These are phyloP conservation scores for Neoniphon sammara DNA, from an alignment of 2,797 vertebrate species.

Conservation along the genomic window DNA sequence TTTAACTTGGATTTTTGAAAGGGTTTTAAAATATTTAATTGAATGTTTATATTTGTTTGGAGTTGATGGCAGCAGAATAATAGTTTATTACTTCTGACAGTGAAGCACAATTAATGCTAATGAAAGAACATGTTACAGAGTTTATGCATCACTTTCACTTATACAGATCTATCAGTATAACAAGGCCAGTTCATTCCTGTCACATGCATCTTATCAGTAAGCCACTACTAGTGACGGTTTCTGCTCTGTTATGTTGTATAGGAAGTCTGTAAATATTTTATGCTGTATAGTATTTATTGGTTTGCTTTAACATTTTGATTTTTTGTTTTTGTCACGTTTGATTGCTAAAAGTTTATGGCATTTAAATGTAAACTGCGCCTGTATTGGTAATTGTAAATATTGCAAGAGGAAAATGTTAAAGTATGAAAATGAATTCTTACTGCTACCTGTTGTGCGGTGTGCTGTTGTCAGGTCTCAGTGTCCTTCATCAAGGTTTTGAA, in stretches of 20 bases:
- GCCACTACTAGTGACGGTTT: slow-evolving; percentile 20
- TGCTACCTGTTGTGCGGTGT: background rate
- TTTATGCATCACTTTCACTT: slow-evolving; percentile 18
- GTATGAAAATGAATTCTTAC: slow-evolving; percentile 15
- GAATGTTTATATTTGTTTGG: slow-evolving; percentile 43
- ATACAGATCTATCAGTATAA: slow-evolving; percentile 15
- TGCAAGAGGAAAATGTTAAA: slow-evolving; percentile 34
- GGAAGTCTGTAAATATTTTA: slow-evolving; percentile 70
- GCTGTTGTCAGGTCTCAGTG: background rate
- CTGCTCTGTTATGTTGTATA: slow-evolving; percentile 30
- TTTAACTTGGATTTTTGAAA: slow-evolving; percentile 33
- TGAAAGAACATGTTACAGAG: slow-evolving; percentile 32
- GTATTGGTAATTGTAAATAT: slow-evolving; percentile 41
- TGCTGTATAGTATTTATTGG: slow-evolving; percentile 81
- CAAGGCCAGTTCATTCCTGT: slow-evolving; percentile 34
- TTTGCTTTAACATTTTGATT: slow-evolving; percentile 36
- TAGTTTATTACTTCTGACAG: slow-evolving; percentile 11
- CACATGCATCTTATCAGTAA: slow-evolving; percentile 29
- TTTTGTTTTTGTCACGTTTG: slow-evolving; percentile 37
- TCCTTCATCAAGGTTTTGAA: background rate
- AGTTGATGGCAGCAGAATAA: slow-evolving; percentile 25
- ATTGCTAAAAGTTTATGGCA: slow-evolving; percentile 38
- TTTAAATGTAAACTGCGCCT: slow-evolving; percentile 54
- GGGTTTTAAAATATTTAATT: slow-evolving; percentile 26
- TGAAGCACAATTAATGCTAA: slow-evolving; percentile 48